Conservation (phyloP, 2,797 vertebrate species). For the Helicolenus hilgendorfi region DNA sequence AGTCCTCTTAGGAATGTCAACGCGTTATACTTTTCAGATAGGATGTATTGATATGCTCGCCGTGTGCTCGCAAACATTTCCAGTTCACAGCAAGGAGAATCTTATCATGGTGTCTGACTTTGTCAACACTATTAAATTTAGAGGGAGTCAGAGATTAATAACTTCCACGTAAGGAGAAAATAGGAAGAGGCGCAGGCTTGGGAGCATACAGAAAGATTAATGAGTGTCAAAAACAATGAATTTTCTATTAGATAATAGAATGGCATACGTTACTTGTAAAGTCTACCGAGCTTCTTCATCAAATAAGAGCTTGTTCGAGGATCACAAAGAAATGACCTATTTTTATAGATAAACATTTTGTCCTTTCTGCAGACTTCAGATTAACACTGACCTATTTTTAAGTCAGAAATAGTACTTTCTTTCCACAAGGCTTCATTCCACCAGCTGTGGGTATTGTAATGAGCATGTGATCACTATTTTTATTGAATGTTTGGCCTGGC, state of each 20-base stretch:
- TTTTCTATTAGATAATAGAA: constrained; percentile 78
- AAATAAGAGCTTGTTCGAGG: constrained; percentile 66
- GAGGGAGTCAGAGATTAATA: constrained; percentile 88
- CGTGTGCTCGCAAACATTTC: constrained; percentile 80
- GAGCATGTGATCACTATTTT: constrained; percentile 28
- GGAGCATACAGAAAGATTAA: constrained; percentile 82
- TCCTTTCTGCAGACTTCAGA: constrained; percentile 62
- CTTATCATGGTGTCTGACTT: constrained; percentile 88
- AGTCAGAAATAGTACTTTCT: constrained; percentile 45
- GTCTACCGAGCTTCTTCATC: constrained; percentile 49
- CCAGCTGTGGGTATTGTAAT: constrained; percentile 30
- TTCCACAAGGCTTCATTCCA: constrained; percentile 30
- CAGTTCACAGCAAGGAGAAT: constrained; percentile 87
- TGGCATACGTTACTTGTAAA: constrained; percentile 45
- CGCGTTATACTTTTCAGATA: constrained; percentile 53
- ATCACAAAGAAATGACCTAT: constrained; percentile 64
- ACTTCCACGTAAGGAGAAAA: constrained; percentile 81
- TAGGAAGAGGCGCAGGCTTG: constrained; percentile 56
- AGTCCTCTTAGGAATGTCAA: constrained; percentile 74
- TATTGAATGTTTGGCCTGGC: constrained; percentile 29
- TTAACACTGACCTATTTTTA: constrained; percentile 67
- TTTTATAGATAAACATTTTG: constrained; percentile 67
- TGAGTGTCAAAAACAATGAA: constrained; percentile 86
- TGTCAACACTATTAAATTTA: constrained; percentile 89
- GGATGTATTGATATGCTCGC: constrained; percentile 86